Evolutionary conservation across 1,140 invertebrate species (phyloP), one percentile per base, ranked within the genome.

Genomic region (Nasonia giraulti): DNA sequence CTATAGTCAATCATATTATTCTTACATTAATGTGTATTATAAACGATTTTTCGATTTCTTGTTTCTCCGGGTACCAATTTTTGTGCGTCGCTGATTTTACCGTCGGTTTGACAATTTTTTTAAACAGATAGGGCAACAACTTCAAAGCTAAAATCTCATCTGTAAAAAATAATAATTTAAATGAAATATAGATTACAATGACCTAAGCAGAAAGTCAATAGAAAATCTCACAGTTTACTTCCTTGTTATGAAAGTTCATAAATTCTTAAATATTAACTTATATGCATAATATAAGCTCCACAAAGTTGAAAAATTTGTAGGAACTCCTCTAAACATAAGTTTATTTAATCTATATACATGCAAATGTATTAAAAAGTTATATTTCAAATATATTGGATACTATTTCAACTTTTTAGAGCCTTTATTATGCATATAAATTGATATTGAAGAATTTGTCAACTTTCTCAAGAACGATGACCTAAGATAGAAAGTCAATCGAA

Each of bases 21-120:
- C 73, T 75, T 44, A 75, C 73, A 2, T 20, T 75, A n/a, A 75
- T 75, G 7, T 44, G 73, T n/a, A 75, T 47, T 66, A 85, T 50
- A 69, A 76, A 85, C 27, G 78, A 33, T 17, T 33, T 62, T 23
- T 44, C 73, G 10, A 85, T 50, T 33, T 85, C 78, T 10, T 27
- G 7, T 50, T 85, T 85, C n/a, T 85, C 78, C 5, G 77, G 84
- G 69, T 81, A 80, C 84, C 79, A 85, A 8, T 50, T 50, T 69
- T 77, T 85, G 11, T 76, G 76, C 10, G 50, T 47, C 27, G 80
- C 68, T 10, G 84, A 85, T 8, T 79, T 79, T 6, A 80, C 73
- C 1, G 78, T 77, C 31, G 69, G 71, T n/a, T 85, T 85, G 0
- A 62, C 44, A 6, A 85, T 85, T 85, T 80, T 85, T 69, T 85